A percentile compares a stretch with the other conserved stretches of the same genome.
phyloP scores from a whole-genome alignment of 2,888 invertebrate species.

The Ptychoptera contaminata region DNA sequence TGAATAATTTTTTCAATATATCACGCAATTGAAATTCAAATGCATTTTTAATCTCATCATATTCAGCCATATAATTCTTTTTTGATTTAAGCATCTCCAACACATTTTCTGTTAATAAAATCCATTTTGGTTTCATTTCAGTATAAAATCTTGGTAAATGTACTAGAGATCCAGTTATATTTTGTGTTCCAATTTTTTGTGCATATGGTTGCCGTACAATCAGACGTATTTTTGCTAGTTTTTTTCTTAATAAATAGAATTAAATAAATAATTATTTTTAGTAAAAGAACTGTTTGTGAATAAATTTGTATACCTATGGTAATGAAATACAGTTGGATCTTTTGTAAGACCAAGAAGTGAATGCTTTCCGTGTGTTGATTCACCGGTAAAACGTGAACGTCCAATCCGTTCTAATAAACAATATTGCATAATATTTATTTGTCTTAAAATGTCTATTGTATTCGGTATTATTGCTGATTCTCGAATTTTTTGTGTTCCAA shows the following conservation, averaged over 20 bases:
- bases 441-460: slow-evolving; percentile 29
- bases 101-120: slow-evolving; percentile 36
- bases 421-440: slow-evolving; percentile 41
- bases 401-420: slow-evolving; percentile 60
- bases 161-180: slow-evolving; percentile 35
- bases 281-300: too few species aligned
- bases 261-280: slow-evolving; percentile 4
- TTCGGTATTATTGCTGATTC: slow-evolving; percentile 39
- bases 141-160: slow-evolving; percentile 47
- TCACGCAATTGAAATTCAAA: slow-evolving; percentile 26
- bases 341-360: slow-evolving; percentile 37
- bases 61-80: slow-evolving; percentile 36
- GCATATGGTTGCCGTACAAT: slow-evolving; percentile 44
- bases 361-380: slow-evolving; percentile 46
- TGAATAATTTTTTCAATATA: slow-evolving; percentile 35
- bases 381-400: slow-evolving; percentile 49
- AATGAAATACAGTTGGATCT: slow-evolving; percentile 39
- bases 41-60: slow-evolving; percentile 32
- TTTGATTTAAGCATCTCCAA: slow-evolving; percentile 37
- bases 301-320: slow-evolving; percentile 18
- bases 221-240: slow-evolving; percentile 38
- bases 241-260: slow-evolving; percentile 39
- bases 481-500: slow-evolving; percentile 47
- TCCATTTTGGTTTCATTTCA: slow-evolving; percentile 36
- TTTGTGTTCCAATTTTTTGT: slow-evolving; percentile 31